Percentiles rank a stretch among this genome's conserved stretches.
Evolutionary conservation across 2,113 vertebrate genomes (phyloP).

Genomic region (Pachycephala philippinensis): DNA sequence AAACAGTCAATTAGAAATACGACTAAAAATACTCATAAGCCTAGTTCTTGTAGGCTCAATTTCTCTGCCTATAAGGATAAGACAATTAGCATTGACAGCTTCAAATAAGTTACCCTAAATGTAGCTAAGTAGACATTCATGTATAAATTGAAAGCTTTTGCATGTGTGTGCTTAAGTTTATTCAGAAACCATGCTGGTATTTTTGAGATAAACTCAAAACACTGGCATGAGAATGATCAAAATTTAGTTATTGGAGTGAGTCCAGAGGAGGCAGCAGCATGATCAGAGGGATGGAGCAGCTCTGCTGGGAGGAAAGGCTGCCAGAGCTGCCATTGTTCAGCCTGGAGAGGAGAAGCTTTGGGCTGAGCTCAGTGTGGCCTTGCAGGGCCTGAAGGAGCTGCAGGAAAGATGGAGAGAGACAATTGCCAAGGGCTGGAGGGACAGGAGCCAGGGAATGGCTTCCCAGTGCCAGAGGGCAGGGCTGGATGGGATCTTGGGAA

Average conservation of each 20-base stretch:
- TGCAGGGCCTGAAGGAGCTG: too few species aligned
- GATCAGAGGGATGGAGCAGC: background rate
- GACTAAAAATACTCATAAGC: background rate
- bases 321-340: too few species aligned
- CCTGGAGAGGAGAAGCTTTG: too few species aligned
- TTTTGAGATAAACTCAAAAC: background rate
- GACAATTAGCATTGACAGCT: background rate
- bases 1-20: background rate
- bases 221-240: background rate
- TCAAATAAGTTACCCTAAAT: background rate
- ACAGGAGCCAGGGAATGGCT: too few species aligned
- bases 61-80: background rate
- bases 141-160: background rate
- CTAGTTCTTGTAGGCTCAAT: background rate
- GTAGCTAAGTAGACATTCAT: background rate
- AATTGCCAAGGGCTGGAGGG: too few species aligned
- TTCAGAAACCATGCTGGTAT: background rate
- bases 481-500: too few species aligned
- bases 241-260: background rate
- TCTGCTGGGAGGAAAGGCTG: background rate
- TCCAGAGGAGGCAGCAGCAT: fast-evolving
- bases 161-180: background rate
- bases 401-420: too few species aligned
- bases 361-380: too few species aligned
- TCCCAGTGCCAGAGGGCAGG: too few species aligned